These are phyloP conservation scores for Megaceryle torquata DNA, from an alignment of 2,113 vertebrate genomes.

Conservation along the genomic window DNA sequence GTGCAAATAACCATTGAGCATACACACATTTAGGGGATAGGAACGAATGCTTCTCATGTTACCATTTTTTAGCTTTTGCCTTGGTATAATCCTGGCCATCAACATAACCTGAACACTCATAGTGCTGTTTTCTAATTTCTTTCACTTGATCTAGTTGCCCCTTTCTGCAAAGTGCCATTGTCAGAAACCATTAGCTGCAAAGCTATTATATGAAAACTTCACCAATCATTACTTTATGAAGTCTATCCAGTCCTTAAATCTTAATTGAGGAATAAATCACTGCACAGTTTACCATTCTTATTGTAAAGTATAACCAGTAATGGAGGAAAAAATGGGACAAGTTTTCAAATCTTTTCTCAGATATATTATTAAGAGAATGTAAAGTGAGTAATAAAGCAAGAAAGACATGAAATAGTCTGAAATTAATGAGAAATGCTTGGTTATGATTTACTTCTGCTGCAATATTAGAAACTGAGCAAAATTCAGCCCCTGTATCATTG, in stretches of 20 bases:
- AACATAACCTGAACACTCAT: background rate
- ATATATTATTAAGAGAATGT: conserved; percentile 31
- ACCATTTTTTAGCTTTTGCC: background rate
- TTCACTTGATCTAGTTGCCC: background rate
- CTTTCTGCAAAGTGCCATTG: background rate
- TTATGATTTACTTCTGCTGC: background rate
- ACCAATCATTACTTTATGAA: background rate
- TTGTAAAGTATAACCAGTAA: conserved; percentile 45
- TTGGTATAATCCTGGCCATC: background rate
- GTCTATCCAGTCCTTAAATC: conserved; percentile 29
- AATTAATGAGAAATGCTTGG: background rate
- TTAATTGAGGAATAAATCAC: conserved; percentile 57
- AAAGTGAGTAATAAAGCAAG: conserved; percentile 34
- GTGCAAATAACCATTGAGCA: background rate
- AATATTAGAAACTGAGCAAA: background rate
- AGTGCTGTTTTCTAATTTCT: background rate
- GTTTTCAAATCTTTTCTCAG: background rate
- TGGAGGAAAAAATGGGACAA: background rate
- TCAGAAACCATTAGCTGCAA: background rate
- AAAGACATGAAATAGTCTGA: conserved; percentile 21
- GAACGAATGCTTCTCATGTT: background rate
- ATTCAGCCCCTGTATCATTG: background rate
- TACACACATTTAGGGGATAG: background rate
- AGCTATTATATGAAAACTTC: background rate
- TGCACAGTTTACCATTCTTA: background rate